Conservation (phyloP, 2,888 invertebrate species). For the Nymphalis c-album region DNA sequence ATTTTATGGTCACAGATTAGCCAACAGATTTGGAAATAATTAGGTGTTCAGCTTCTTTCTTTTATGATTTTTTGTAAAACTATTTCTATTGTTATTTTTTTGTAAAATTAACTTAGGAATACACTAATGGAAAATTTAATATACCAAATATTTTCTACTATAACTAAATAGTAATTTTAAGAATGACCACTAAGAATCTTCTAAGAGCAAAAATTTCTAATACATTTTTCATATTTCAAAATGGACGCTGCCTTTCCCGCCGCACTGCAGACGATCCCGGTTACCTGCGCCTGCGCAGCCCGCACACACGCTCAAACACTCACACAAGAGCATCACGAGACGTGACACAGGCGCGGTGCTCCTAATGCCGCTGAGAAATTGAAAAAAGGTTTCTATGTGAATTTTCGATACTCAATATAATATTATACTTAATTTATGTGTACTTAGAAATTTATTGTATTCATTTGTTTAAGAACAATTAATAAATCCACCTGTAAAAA, state of each 20-base stretch:
- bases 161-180: background rate
- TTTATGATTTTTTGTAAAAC: too few species aligned
- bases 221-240: constrained; percentile 53
- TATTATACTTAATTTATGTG: background rate
- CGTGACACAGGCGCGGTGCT: constrained; percentile 66
- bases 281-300: constrained; percentile 70
- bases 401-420: constrained; percentile 38
- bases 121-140: too few species aligned
- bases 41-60: too few species aligned
- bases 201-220: constrained; percentile 66
- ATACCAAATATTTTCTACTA: too few species aligned
- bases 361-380: constrained; percentile 56
- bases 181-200: constrained; percentile 61
- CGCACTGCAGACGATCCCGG: constrained; percentile 67
- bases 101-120: too few species aligned
- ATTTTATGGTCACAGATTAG: too few species aligned
- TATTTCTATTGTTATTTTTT: too few species aligned
- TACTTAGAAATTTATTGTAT: too few species aligned
- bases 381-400: constrained; percentile 56
- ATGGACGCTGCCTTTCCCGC: constrained; percentile 61
- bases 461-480: too few species aligned
- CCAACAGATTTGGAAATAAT: too few species aligned
- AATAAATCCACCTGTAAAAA: too few species aligned
- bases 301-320: constrained; percentile 45
- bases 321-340: constrained; percentile 47